Evolutionary conservation across 1,140 invertebrate species (phyloP), one percentile per base, ranked within the genome.

Genomic region (Hyposmocoma kahamanoa): DNA sequence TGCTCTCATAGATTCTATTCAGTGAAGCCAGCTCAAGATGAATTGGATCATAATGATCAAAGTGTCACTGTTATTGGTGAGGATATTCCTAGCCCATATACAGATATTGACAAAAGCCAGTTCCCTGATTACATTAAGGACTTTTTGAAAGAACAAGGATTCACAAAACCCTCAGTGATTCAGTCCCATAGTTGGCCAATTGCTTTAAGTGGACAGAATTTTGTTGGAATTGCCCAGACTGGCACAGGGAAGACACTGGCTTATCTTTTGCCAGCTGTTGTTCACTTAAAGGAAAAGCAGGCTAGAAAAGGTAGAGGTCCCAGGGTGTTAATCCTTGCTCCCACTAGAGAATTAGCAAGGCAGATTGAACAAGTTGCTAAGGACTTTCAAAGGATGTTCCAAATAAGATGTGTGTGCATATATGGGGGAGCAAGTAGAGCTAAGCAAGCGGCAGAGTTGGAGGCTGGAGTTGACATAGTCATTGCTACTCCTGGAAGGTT

Each of bases 201-300:
- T 62, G 96, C 96, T 47, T 80, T 98, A 22, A 93, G 91, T 76
- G 97, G 97, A 13, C 88, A 94, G 57, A 96, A 98, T 84, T 91
- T 98, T 89, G 95, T 97, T 22, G 97, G 96, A 42, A 97, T 98
- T 63, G 97, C 97, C 34, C 96, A 97, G 62, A 97, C 96, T 15
- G 96, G 95, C 30, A 97, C 95, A 30, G 96, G 96, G 20, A 97
- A 97, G 86, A 97, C 96, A 5, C 74, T 97, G 8, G 94, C 94
- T 38, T 94, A 93, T 61, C 89, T 93, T 43, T 69, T 95, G 46
- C 93, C 93, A 13, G 93, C 93, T 6, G 95, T 98, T 64, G 92
- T 98, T 36, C 97, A 98, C 68, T 96, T 97, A 24, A 96, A 95
- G 64, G 96, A 98, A 68, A 92, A 93, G 17, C 89, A 91, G 59